These are phyloP conservation scores for Bucco capensis DNA, from an alignment of 2,113 vertebrate species.

Conservation along the genomic window DNA sequence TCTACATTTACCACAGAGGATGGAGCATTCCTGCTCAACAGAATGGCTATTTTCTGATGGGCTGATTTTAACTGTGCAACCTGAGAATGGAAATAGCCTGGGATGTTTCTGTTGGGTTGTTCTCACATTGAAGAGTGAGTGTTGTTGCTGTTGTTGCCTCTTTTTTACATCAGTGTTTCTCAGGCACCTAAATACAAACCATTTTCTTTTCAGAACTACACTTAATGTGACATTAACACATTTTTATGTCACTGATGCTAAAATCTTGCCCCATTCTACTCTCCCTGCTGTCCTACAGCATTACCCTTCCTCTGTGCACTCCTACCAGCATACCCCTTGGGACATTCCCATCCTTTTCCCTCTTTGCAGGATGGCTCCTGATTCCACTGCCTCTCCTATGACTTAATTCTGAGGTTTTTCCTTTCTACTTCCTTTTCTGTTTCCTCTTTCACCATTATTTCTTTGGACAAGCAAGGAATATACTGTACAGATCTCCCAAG, in stretches of 20 bases:
- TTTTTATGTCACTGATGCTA: not conserved
- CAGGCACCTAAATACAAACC: not conserved
- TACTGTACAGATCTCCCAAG: not conserved
- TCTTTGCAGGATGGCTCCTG: not conserved
- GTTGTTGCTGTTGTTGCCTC: not conserved
- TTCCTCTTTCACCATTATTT: not conserved
- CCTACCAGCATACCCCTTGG: not conserved
- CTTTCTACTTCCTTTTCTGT: not conserved
- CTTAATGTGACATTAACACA: not conserved
- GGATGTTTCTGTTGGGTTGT: not conserved
- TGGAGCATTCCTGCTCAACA: not conserved
- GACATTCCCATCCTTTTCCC: not conserved
- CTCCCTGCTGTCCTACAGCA: not conserved
- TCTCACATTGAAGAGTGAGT: not conserved
- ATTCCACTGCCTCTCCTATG: not conserved
- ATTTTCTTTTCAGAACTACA: not conserved
- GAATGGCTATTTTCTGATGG: not conserved
- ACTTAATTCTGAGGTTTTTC: not conserved
- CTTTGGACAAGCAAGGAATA: not conserved
- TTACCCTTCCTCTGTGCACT: not conserved
- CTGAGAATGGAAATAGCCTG: not conserved
- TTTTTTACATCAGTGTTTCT: not conserved
- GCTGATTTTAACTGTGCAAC: not conserved
- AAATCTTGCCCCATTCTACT: not conserved
- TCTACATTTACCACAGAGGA: not conserved